These are phyloP conservation scores for Trichogramma evanescens DNA, from an alignment of 2,888 invertebrate genomes.

Conservation along the genomic window DNA sequence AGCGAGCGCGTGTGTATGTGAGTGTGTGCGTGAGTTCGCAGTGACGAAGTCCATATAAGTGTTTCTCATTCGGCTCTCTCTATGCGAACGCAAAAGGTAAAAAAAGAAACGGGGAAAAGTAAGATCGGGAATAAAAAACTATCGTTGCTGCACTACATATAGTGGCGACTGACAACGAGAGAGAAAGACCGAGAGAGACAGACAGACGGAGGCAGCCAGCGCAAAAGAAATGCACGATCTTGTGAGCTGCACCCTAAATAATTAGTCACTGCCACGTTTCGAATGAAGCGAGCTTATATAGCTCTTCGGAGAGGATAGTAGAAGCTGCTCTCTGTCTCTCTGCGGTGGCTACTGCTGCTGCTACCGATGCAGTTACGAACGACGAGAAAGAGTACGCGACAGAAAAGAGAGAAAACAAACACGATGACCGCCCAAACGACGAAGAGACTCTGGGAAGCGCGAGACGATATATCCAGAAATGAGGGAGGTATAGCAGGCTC, in stretches of 20 bases:
- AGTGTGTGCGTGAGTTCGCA: slow-evolving; percentile 17
- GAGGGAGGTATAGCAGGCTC: too few relatives aligned
- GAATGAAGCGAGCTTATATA: slow-evolving; percentile 9
- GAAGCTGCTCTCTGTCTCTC: slow-evolving; percentile 6
- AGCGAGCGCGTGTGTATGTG: too few relatives aligned
- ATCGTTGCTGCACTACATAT: slow-evolving; percentile 41
- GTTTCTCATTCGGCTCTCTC: slow-evolving; percentile 39
- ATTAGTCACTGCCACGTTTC: slow-evolving; percentile 46
- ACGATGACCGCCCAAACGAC: too few relatives aligned
- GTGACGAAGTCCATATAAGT: slow-evolving; percentile 47
- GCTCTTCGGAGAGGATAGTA: slow-evolving; percentile 17
- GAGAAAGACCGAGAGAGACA: slow-evolving; percentile 23
- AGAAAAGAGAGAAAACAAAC: too few relatives aligned
- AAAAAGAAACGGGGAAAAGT: slow-evolving; percentile 22
- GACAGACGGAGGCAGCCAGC: slow-evolving; percentile 16
- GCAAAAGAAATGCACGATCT: too few relatives aligned
- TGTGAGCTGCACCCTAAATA: slow-evolving; percentile 37
- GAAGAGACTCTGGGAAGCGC: too few relatives aligned
- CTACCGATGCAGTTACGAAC: too few relatives aligned
- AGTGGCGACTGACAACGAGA: slow-evolving; percentile 31
- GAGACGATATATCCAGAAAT: too few relatives aligned
- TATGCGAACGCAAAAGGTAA: not conserved
- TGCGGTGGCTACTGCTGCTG: slow-evolving; percentile 3
- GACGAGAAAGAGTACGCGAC: too few relatives aligned
- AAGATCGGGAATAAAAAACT: slow-evolving; percentile 41